Evolutionary conservation across 2,113 vertebrate species (phyloP).

Genomic region (Pardalotus punctatus): DNA sequence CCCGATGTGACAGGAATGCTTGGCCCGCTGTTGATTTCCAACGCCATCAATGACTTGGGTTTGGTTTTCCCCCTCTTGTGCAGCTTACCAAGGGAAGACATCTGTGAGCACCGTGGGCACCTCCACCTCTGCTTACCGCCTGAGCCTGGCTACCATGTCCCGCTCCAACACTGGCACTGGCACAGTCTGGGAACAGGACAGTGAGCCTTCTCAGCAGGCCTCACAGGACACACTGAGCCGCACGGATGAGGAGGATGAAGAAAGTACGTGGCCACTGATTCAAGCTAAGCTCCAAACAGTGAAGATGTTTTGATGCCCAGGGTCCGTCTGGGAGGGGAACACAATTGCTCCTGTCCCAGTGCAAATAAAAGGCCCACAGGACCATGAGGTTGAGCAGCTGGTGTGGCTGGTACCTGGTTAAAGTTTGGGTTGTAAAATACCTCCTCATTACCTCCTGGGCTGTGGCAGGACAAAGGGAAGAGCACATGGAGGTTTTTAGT

Average conservation of each 20-base stretch:
- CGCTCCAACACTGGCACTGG: slow-evolving; percentile 98
- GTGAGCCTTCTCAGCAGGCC: slow-evolving; percentile 94
- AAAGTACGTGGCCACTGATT: slow-evolving; percentile 79
- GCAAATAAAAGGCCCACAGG: not conserved
- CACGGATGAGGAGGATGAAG: slow-evolving; percentile 97
- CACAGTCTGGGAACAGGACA: slow-evolving; percentile 98
- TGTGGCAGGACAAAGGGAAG: not conserved
- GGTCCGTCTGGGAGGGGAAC: not conserved
- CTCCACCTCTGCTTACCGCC: slow-evolving; percentile 93
- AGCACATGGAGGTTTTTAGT: not conserved
- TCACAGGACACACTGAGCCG: slow-evolving; percentile 96
- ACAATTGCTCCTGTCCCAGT: not conserved
- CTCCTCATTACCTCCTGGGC: not conserved
- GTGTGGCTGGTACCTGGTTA: not conserved
- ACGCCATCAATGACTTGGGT: not conserved
- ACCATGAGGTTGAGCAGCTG: not conserved
- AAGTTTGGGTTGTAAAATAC: not conserved
- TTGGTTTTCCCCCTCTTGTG: not conserved
- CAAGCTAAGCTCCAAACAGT: not conserved
- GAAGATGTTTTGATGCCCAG: not conserved
- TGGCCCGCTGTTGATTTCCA: not conserved
- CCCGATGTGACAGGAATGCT: accelerated
- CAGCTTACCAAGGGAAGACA: slow-evolving; percentile 98
- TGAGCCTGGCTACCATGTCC: slow-evolving; percentile 98
- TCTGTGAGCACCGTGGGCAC: slow-evolving; percentile 97